phyloP scores from a whole-genome alignment of 2,797 vertebrate genomes.

The Corythornis leucogaster region DNA sequence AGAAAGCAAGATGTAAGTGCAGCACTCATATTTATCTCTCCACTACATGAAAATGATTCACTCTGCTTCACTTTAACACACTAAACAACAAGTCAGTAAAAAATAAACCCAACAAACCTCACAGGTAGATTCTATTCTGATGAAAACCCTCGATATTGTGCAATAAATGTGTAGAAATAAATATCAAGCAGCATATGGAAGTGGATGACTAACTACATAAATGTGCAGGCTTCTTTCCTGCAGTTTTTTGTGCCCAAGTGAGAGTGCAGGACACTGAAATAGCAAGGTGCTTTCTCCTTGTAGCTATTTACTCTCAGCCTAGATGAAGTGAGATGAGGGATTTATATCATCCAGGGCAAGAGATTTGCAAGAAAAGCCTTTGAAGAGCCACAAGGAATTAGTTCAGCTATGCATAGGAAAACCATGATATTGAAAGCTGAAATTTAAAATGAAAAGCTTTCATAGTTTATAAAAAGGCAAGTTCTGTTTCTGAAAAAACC shows the following conservation, averaged over 20 bases:
- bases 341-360: not conserved
- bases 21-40: not conserved
- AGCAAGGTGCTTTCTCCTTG: not conserved
- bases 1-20: conserved; percentile 58
- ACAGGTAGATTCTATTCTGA: not conserved
- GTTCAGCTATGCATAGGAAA: not conserved
- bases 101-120: not conserved
- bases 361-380: not conserved
- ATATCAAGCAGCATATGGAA: not conserved
- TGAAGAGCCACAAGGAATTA: not conserved
- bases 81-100: not conserved
- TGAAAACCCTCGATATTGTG: not conserved
- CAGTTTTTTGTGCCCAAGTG: not conserved
- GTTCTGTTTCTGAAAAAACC: not conserved
- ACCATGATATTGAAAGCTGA: not conserved
- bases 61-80: not conserved
- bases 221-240: not conserved
- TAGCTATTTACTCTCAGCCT: not conserved
- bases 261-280: not conserved
- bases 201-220: not conserved
- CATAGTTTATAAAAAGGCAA: not conserved
- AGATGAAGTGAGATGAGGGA: not conserved
- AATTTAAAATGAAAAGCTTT: not conserved
- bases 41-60: not conserved
- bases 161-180: not conserved